Evolutionary conservation across 2,797 vertebrate genomes (phyloP).

Genomic region (Karalla daura): DNA sequence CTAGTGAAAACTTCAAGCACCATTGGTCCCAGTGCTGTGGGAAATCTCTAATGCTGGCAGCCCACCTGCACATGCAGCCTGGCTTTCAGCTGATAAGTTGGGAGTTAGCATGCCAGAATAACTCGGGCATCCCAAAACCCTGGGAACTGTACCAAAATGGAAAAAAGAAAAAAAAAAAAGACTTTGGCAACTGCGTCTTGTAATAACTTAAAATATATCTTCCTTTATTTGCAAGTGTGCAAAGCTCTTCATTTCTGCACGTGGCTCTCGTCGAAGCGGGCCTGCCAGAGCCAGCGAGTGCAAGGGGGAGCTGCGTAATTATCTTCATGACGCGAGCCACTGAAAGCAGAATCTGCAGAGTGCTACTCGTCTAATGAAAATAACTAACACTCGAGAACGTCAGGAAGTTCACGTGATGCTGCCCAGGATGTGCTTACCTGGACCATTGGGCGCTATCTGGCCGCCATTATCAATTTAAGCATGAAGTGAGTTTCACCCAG

Average conservation of each 20-base stretch:
- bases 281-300: constrained; percentile 38
- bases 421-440: background rate
- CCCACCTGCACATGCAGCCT: constrained; percentile 41
- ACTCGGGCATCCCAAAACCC: constrained; percentile 39
- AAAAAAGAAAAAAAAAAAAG: constrained; percentile 22
- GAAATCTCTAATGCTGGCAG: constrained; percentile 51
- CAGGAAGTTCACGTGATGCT: constrained; percentile 4
- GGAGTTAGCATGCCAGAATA: constrained; percentile 43
- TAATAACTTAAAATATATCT: constrained; percentile 40
- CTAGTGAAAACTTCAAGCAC: constrained; percentile 38
- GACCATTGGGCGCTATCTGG: no score
- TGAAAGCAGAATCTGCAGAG: constrained; percentile 10
- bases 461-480: constrained; percentile 39
- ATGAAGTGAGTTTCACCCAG: background rate
- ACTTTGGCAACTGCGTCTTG: constrained; percentile 17
- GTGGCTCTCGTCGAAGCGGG: constrained; percentile 31
- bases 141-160: constrained; percentile 49
- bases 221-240: constrained; percentile 22
- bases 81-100: constrained; percentile 55
- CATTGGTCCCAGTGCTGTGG: constrained; percentile 2
- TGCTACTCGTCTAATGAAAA: constrained; percentile 18
- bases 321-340: constrained; percentile 23
- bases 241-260: constrained; percentile 43
- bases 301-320: constrained; percentile 21
- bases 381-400: constrained; percentile 23